Base-by-base conservation (phyloP, 2,113 vertebrate genomes). In the Maylandia zebra region DNA sequence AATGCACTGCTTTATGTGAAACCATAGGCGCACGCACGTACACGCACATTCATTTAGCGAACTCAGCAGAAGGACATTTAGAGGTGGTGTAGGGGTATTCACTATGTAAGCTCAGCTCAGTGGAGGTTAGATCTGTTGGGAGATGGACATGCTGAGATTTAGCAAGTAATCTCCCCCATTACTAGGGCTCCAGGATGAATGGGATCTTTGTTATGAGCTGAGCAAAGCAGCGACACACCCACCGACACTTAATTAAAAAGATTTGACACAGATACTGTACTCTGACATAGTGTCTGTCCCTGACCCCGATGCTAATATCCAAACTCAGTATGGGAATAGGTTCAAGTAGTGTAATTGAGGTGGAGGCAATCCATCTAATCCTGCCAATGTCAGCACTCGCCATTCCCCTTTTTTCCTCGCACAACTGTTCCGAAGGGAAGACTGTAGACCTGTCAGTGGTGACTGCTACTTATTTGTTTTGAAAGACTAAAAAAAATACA, bases 61-160 rank as follows among this genome's bases (percentile, higher is more conserved):
- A 83, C 87, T 91, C 87, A 85, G 91, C 90, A 92, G 92, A 94
- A 95, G 92, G 95, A 84, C 93, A 66, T 94, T 93, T 94, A 83
- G 92, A 95, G 94, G 94, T 93, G 89, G 83, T 36, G 79, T 32
- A 27, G 78, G 45, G 66, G 81, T 38, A 27, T 87, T 89, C 81
- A 5, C 71, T 86, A 82, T 82, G 13, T 89, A 66, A 94, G 89
- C 89, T 86, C 34, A 2, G 82, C 85, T 91, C 88, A 43, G 83
- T 17, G 4, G 88, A 89, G 84, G 84, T 88, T 93, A 86, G 86
- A 93, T 94, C 87, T 88, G 83, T 81, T 79, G 83, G 90, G 93
- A 93, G 92, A 94, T 91, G 89, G 88, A 91, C 94, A 93, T 83
- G 91, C 87, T 81, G 81, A 87, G 90, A 89, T 95, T 95, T 94